A percentile compares a stretch with the other conserved stretches of the same genome.
These are phyloP conservation scores for Loriculus beryllinus DNA, from an alignment of 2,797 vertebrate genomes.

Conservation along the genomic window DNA sequence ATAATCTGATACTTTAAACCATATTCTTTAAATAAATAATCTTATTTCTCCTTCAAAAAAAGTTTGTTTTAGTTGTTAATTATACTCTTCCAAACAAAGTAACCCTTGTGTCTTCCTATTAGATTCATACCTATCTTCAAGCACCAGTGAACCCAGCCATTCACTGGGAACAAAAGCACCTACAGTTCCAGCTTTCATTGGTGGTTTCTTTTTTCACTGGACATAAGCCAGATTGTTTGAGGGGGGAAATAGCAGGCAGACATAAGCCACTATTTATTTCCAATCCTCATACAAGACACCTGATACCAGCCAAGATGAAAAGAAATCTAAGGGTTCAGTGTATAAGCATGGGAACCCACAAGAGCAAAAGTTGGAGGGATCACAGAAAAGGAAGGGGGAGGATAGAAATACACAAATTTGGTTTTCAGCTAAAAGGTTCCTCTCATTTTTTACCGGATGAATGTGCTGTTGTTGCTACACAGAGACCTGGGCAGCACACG, in stretches of 20 bases:
- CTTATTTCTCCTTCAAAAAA: neutral
- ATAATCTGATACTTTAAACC: neutral
- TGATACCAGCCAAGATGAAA: conserved; percentile 58
- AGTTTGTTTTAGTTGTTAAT: conserved; percentile 46
- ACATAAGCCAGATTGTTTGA: conserved; percentile 51
- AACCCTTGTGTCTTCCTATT: conserved; percentile 57
- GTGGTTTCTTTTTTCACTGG: conserved; percentile 61
- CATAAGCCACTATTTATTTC: conserved; percentile 61
- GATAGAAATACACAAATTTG: neutral
- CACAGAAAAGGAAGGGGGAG: conserved; percentile 21
- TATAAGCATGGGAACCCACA: conserved; percentile 57
- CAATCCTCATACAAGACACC: conserved; percentile 53
- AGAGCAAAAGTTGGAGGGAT: neutral
- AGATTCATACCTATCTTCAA: conserved; percentile 57
- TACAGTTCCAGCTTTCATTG: conserved; percentile 58
- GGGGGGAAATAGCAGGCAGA: conserved; percentile 27
- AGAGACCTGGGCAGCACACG: conserved; percentile 25
- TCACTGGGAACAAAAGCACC: conserved; percentile 66
- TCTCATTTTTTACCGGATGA: conserved; percentile 37
- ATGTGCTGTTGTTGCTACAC: conserved; percentile 3
- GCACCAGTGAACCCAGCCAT: conserved; percentile 42
- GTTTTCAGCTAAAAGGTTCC: neutral
- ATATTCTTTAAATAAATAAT: neutral
- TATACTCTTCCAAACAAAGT: conserved; percentile 61
- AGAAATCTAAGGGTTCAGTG: conserved; percentile 13